phyloP scores from a whole-genome alignment of 2,888 invertebrate species.

The Corythucha ciliata region DNA sequence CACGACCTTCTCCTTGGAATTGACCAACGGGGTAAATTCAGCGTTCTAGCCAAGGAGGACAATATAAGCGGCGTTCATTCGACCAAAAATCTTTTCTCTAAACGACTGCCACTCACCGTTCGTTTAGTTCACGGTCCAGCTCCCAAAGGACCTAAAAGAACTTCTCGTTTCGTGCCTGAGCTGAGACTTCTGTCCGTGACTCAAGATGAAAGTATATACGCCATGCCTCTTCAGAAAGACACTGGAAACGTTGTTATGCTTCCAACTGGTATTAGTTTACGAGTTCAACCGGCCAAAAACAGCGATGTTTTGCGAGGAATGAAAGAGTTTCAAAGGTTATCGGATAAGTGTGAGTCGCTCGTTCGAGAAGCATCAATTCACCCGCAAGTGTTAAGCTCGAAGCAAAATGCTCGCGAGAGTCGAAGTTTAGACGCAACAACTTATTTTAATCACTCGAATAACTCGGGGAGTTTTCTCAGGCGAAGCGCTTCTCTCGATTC shows the following conservation, averaged over 20 bases:
- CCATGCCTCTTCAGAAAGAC: conserved; percentile 71
- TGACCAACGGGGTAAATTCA: conserved; percentile 85
- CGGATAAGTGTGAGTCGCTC: conserved; percentile 66
- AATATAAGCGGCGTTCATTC: conserved; percentile 92
- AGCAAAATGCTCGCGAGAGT: conserved; percentile 43
- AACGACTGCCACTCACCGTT: conserved; percentile 85
- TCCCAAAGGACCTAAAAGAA: conserved; percentile 72
- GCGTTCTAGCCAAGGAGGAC: conserved; percentile 83
- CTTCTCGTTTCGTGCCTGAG: conserved; percentile 74
- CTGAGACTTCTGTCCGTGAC: conserved; percentile 71
- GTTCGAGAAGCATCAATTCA: conserved; percentile 68
- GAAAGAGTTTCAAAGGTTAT: conserved; percentile 62
- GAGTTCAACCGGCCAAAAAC: conserved; percentile 71
- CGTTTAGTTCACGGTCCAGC: conserved; percentile 83
- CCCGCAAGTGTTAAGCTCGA: conserved; percentile 70
- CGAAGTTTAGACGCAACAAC: conserved; percentile 3
- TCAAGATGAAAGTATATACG: conserved; percentile 73
- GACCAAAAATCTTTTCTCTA: conserved; percentile 75
- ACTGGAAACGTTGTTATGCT: conserved; percentile 68
- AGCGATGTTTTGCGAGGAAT: conserved; percentile 64
- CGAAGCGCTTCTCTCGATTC: conserved; percentile 71
- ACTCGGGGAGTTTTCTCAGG: conserved; percentile 48
- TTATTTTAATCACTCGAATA: conserved; percentile 20
- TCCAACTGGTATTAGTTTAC: conserved; percentile 75
- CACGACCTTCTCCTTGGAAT: conserved; percentile 72